phyloP scores from a whole-genome alignment of 1,140 invertebrate species.

The Drosophila littoralis region DNA sequence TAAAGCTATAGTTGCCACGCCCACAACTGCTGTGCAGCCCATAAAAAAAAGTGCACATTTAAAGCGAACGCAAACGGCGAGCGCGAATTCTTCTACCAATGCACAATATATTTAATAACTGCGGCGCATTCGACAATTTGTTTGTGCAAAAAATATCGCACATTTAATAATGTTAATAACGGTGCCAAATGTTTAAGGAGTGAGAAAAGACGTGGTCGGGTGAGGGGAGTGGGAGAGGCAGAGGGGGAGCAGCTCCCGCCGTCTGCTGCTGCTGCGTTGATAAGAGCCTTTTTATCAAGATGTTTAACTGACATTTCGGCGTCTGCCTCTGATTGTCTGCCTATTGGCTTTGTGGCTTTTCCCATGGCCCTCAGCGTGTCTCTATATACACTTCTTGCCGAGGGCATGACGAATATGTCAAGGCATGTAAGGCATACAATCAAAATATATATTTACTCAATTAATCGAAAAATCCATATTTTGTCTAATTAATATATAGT shows the following conservation, averaged over 20 bases:
- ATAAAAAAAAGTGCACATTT: conserved; percentile 38
- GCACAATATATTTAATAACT: background rate
- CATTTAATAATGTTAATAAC: conserved; percentile 18
- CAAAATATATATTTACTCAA: too few relatives aligned
- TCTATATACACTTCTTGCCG: background rate
- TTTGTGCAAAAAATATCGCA: conserved; percentile 16
- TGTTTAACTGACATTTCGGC: conserved; percentile 8
- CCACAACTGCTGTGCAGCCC: conserved; percentile 16
- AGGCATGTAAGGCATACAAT: too few relatives aligned
- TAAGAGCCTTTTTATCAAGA: conserved; percentile 19
- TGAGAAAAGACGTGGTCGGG: too few relatives aligned
- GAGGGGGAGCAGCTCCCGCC: background rate
- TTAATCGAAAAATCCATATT: too few relatives aligned
- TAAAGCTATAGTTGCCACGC: conserved; percentile 36
- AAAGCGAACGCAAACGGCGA: conserved; percentile 32
- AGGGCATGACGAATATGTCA: background rate
- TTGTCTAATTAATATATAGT: too few relatives aligned
- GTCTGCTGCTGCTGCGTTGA: conserved; percentile 8
- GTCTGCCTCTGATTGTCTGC: conserved; percentile 16
- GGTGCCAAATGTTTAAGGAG: background rate
- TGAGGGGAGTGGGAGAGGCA: background rate
- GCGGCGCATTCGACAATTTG: background rate
- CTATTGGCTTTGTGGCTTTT: background rate
- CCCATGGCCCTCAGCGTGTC: background rate
- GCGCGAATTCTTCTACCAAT: conserved; percentile 7